Percentiles rank a stretch among this genome's conserved stretches.
These are phyloP conservation scores for Saturnia pavonia DNA, from an alignment of 2,888 invertebrate species.

Conservation along the genomic window DNA sequence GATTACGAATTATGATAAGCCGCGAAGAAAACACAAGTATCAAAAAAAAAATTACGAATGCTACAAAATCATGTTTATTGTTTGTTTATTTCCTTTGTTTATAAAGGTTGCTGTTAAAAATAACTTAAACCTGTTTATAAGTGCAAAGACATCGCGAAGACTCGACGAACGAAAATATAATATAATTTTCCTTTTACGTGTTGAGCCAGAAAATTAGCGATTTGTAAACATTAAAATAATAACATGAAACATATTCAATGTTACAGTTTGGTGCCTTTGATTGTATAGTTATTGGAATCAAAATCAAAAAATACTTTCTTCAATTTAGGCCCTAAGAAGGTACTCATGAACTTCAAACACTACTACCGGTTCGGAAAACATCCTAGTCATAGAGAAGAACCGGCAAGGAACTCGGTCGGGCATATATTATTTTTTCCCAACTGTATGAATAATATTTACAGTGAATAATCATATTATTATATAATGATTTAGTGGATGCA, in stretches of 20 bases:
- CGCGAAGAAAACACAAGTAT: neutral
- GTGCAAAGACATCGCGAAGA: neutral
- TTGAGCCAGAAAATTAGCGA: neutral
- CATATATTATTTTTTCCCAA: too few relatives aligned
- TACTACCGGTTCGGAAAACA: too few relatives aligned
- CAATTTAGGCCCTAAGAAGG: too few relatives aligned
- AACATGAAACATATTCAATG: neutral
- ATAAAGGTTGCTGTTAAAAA: neutral
- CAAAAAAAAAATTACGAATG: neutral
- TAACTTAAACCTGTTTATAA: conserved; percentile 5
- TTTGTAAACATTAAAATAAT: neutral
- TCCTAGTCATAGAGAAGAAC: too few relatives aligned
- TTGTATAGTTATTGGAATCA: neutral
- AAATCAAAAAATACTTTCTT: too few relatives aligned
- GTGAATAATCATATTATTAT: too few relatives aligned
- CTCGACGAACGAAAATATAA: neutral
- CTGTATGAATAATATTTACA: too few relatives aligned
- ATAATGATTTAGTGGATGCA: too few relatives aligned
- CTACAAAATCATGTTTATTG: neutral
- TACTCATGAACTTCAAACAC: too few relatives aligned
- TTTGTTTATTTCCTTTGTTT: neutral
- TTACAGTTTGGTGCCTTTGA: neutral
- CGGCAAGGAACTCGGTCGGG: too few relatives aligned
- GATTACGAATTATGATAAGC: neutral
- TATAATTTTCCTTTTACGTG: neutral